Evolutionary conservation across 2,797 vertebrate species (phyloP).

Genomic region (Tachyglossus aculeatus): DNA sequence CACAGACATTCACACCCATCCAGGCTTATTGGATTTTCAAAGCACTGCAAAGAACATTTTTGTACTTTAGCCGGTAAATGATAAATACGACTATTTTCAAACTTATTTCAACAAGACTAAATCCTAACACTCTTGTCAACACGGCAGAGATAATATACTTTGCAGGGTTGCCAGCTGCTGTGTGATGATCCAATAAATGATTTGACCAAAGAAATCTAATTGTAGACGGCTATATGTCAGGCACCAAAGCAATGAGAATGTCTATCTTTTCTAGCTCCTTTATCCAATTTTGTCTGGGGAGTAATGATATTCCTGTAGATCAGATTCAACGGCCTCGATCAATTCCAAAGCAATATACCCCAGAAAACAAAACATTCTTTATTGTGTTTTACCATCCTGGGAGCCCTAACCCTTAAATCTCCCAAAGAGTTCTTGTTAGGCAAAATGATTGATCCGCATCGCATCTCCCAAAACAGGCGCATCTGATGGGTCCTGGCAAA

Average conservation of each 20-base stretch:
- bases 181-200: conserved; percentile 80
- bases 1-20: neutral
- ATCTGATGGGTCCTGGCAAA: too few relatives aligned
- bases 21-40: conserved; percentile 12
- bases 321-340: conserved; percentile 68
- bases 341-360: conserved; percentile 65
- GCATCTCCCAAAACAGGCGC: too few relatives aligned
- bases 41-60: conserved; percentile 50
- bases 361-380: conserved; percentile 1
- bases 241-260: conserved; percentile 78
- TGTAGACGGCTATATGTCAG: conserved; percentile 71
- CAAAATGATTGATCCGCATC: too few relatives aligned
- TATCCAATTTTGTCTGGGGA: conserved; percentile 78
- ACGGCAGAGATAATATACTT: conserved; percentile 71
- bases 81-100: conserved; percentile 39
- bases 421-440: too few relatives aligned
- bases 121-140: conserved; percentile 51
- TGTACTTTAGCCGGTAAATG: conserved; percentile 35
- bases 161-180: conserved; percentile 85
- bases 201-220: conserved; percentile 80
- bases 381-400: too few relatives aligned
- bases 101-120: conserved; percentile 57
- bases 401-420: too few relatives aligned
- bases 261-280: conserved; percentile 75
- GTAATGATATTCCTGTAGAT: conserved; percentile 78